Evolutionary conservation across 2,888 invertebrate species (phyloP).

Genomic region (Tachystola acroxantha): DNA sequence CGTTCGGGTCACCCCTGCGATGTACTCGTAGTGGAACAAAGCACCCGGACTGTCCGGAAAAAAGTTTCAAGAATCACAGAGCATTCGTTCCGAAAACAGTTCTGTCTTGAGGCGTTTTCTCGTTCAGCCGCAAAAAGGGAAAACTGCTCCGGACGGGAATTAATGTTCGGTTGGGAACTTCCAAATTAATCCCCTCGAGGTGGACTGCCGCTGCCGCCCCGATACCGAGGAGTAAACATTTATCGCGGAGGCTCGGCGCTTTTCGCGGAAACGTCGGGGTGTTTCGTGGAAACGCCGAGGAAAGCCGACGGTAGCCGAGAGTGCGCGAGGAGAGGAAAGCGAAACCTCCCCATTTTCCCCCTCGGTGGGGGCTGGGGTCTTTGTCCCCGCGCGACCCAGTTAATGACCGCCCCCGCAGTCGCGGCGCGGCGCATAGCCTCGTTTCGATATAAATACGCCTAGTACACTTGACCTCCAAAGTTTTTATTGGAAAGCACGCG

Average conservation of each 20-base stretch:
- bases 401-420: slow-evolving; percentile 74
- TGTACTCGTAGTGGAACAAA: slow-evolving; percentile 40
- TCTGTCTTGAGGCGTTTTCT: slow-evolving; percentile 38
- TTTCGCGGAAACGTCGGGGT: slow-evolving; percentile 48
- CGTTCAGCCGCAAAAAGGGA: slow-evolving; percentile 53
- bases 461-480: slow-evolving; percentile 78
- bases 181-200: slow-evolving; percentile 67
- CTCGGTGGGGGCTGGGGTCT: slow-evolving; percentile 56
- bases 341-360: slow-evolving; percentile 58
- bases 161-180: slow-evolving; percentile 52
- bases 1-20: slow-evolving; percentile 53
- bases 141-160: slow-evolving; percentile 46
- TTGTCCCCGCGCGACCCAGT: slow-evolving; percentile 75
- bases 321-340: slow-evolving; percentile 46
- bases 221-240: slow-evolving; percentile 55
- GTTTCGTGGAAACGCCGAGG: slow-evolving; percentile 34
- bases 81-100: slow-evolving; percentile 27
- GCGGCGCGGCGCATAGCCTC: slow-evolving; percentile 66
- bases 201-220: slow-evolving; percentile 40
- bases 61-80: slow-evolving; percentile 25
- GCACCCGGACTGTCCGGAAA: slow-evolving; percentile 19
- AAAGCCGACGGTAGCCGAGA: slow-evolving; percentile 29
- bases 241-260: slow-evolving; percentile 39
- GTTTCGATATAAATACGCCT: slow-evolving; percentile 75
- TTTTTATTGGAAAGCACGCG: slow-evolving; percentile 77